Evolutionary conservation across 2,113 vertebrate species (phyloP).

Genomic region (Cricetomys ansorgei): DNA sequence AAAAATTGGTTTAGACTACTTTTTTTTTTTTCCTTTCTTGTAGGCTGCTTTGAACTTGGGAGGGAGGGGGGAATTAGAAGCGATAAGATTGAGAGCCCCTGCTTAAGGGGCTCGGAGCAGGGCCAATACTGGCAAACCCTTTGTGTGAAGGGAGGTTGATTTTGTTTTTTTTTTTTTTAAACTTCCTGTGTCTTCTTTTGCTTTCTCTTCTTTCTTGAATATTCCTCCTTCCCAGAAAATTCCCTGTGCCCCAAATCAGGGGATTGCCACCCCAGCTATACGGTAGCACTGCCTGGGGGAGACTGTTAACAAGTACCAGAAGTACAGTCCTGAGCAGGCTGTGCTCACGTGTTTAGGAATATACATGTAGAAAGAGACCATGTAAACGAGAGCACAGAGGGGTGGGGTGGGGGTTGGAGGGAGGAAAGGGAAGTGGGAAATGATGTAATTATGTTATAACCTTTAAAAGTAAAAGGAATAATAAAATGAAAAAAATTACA

Average conservation of each 20-base stretch:
- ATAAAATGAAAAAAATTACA: background rate
- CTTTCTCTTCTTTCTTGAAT: background rate
- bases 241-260: background rate
- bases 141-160: background rate
- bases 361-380: too few relatives aligned
- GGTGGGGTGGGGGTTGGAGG: background rate
- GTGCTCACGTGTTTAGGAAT: too few relatives aligned
- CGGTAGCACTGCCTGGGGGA: background rate
- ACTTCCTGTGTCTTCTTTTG: background rate
- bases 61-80: background rate
- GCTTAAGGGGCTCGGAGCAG: background rate
- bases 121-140: background rate
- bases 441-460: background rate
- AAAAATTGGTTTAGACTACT: conserved; percentile 41
- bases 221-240: background rate
- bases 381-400: background rate
- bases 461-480: background rate
- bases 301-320: background rate
- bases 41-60: background rate
- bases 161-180: background rate
- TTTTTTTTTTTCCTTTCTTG: background rate
- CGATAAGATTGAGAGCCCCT: conserved; percentile 20
- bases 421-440: background rate
- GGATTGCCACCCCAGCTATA: background rate
- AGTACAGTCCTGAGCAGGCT: background rate